Percentiles rank a stretch among this genome's conserved stretches.
These are phyloP conservation scores for Melanargia galathea DNA, from an alignment of 2,888 invertebrate species.

Conservation along the genomic window DNA sequence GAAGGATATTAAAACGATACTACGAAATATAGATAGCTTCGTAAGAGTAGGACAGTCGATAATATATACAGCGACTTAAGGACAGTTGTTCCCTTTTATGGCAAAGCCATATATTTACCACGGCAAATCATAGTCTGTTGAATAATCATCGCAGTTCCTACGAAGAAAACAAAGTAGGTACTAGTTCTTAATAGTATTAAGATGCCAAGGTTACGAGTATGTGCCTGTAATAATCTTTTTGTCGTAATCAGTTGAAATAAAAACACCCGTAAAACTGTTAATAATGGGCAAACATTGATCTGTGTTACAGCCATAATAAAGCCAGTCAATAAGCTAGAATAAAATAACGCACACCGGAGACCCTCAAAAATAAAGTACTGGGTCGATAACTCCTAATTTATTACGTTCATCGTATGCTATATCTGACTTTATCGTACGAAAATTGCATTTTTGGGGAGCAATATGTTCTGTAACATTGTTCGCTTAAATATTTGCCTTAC, in stretches of 20 bases:
- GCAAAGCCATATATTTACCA: too few relatives aligned
- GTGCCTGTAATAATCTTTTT: too few relatives aligned
- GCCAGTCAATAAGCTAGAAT: not conserved
- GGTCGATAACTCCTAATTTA: constrained; percentile 22
- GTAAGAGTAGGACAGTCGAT: too few relatives aligned
- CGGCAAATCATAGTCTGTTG: too few relatives aligned
- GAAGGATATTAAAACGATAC: too few relatives aligned
- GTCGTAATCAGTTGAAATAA: too few relatives aligned
- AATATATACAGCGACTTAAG: too few relatives aligned
- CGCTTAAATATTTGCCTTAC: constrained; percentile 34
- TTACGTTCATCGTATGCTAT: constrained; percentile 27
- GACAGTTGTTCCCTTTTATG: too few relatives aligned
- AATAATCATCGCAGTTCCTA: too few relatives aligned
- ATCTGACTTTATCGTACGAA: constrained; percentile 29
- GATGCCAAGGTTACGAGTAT: not conserved
- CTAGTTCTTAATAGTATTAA: not conserved
- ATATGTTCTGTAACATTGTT: constrained; percentile 29
- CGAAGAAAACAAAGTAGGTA: too few relatives aligned
- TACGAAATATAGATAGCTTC: too few relatives aligned
- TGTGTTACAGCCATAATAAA: not conserved
- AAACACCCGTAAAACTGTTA: not conserved
- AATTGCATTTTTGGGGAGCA: constrained; percentile 28
- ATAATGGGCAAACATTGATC: not conserved
- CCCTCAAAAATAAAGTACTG: constrained; percentile 9
- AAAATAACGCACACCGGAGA: not conserved